Evolutionary conservation across 1,140 invertebrate genomes (phyloP).

Genomic region (Metaphire vulgaris): DNA sequence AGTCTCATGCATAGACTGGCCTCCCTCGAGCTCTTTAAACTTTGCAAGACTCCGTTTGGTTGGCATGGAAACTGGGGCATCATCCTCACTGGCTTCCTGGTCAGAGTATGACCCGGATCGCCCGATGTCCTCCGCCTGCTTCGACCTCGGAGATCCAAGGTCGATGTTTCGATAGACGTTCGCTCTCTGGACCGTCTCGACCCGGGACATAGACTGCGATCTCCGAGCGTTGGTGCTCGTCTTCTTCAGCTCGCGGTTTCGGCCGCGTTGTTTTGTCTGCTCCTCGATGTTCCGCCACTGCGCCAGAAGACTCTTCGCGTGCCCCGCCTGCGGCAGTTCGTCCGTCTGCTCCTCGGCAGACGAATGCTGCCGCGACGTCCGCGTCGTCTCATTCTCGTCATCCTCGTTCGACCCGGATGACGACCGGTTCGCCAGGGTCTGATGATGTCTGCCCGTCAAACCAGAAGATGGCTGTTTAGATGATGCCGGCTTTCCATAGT

Average conservation of each 20-base stretch:
- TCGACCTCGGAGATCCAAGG: not conserved
- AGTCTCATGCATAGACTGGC: too few relatives aligned
- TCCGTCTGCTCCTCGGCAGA: not conserved
- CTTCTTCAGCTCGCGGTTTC: not conserved
- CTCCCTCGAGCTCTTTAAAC: not conserved
- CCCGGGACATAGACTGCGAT: conserved; percentile 10
- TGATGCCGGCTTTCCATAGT: not conserved
- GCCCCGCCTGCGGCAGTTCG: conserved; percentile 25
- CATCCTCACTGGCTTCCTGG: not conserved
- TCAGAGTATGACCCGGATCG: not conserved
- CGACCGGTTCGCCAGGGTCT: not conserved
- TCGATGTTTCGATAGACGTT: not conserved
- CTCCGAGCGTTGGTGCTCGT: not conserved
- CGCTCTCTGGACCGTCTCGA: conserved; percentile 6
- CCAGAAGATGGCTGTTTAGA: not conserved
- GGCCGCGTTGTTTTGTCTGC: not conserved
- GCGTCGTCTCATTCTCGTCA: not conserved
- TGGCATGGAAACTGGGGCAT: not conserved
- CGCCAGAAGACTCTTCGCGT: conserved; percentile 23
- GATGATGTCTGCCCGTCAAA: not conserved
- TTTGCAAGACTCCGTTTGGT: not conserved
- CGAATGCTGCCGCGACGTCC: not conserved
- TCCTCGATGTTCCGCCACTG: conserved; percentile 22
- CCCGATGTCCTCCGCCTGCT: not conserved
- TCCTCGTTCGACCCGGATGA: not conserved